A percentile compares a stretch with the other conserved stretches of the same genome.
Conservation (phyloP, 2,113 vertebrate genomes). For the Hippocampus zosterae region DNA sequence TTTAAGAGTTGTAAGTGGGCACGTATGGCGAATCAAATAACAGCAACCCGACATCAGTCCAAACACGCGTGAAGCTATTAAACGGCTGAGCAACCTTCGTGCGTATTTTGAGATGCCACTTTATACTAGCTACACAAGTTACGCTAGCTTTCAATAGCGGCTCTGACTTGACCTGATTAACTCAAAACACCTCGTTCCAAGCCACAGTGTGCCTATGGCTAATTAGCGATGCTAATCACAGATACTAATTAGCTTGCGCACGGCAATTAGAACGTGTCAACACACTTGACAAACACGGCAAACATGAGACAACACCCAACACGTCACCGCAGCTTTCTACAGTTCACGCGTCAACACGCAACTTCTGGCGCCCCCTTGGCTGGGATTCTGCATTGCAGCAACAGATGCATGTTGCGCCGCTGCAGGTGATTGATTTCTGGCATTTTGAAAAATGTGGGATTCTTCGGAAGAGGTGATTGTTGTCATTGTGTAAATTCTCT, state of each 20-base stretch:
- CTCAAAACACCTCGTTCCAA: neutral
- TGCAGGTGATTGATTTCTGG: too few relatives aligned
- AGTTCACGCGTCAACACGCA: too few relatives aligned
- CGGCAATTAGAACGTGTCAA: constrained; percentile 7
- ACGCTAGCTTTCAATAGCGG: neutral
- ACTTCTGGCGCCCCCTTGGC: too few relatives aligned
- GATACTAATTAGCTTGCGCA: constrained; percentile 3
- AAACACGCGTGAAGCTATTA: neutral
- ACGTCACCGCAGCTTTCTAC: neutral
- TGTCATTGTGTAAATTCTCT: too few relatives aligned
- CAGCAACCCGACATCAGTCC: neutral
- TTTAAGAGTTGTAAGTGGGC: neutral
- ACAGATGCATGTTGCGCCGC: too few relatives aligned
- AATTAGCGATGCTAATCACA: constrained; percentile 11
- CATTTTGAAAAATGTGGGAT: too few relatives aligned
- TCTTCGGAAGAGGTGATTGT: too few relatives aligned
- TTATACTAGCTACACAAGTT: neutral
- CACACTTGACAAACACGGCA: neutral
- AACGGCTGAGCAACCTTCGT: neutral
- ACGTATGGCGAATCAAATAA: neutral
- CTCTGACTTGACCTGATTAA: constrained; percentile 9
- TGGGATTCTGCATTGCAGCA: too few relatives aligned
- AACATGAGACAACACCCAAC: neutral
- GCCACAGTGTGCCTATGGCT: neutral
- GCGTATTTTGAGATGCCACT: neutral